Evolutionary conservation across 2,113 vertebrate species (phyloP).

Genomic region (Pantherophis guttatus): DNA sequence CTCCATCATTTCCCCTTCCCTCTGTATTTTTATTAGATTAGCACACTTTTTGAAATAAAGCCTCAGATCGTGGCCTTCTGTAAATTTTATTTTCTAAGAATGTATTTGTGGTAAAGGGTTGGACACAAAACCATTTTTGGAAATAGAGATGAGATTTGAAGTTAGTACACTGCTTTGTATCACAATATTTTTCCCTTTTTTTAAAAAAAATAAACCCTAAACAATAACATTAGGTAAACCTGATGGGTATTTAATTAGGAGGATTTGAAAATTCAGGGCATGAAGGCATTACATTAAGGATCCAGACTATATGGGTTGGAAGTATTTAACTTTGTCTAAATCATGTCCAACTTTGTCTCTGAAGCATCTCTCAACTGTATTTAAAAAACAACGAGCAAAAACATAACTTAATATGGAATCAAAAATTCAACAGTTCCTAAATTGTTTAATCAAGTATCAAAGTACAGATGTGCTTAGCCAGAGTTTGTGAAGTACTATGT

Average conservation of each 20-base stretch:
- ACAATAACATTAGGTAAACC: neutral
- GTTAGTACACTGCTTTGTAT: neutral
- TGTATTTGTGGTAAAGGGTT: neutral
- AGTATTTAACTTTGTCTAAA: neutral
- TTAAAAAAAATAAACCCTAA: neutral
- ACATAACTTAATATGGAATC: constrained; percentile 37
- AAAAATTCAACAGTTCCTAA: constrained; percentile 41
- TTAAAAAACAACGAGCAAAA: constrained; percentile 28
- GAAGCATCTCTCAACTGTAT: neutral
- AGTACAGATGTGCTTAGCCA: constrained; percentile 50
- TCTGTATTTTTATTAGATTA: neutral
- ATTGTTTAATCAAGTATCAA: constrained; percentile 62
- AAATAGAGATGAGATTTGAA: neutral
- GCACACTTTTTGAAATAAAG: neutral
- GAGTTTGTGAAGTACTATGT: constrained; percentile 48
- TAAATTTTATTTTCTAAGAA: neutral
- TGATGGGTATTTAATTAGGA: neutral
- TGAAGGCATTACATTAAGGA: neutral
- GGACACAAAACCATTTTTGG: neutral
- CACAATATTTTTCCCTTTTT: neutral
- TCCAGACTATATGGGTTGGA: neutral
- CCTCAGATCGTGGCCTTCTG: neutral
- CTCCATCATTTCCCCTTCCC: neutral
- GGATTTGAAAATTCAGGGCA: neutral
- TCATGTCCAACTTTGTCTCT: constrained; percentile 2